phyloP scores from a whole-genome alignment of 2,888 invertebrate species.

The Ariolimax columbianus region DNA sequence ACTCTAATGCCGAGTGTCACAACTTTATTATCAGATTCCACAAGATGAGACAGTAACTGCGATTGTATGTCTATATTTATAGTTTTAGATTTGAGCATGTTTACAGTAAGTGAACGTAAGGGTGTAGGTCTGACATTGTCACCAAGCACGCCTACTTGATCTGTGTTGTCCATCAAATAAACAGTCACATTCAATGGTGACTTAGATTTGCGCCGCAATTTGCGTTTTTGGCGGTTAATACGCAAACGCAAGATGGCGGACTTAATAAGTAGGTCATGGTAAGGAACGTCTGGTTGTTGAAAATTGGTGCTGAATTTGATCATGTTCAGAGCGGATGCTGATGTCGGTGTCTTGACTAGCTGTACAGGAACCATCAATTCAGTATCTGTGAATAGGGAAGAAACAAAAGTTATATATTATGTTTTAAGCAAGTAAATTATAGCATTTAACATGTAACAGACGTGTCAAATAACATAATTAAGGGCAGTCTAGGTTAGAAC shows the following conservation, averaged over 20 bases:
- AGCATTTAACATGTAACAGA: too few relatives aligned
- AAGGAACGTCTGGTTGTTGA: slow-evolving; percentile 30
- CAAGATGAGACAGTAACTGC: slow-evolving; percentile 4
- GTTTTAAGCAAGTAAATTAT: too few relatives aligned
- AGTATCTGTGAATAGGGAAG: neutral
- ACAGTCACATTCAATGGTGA: neutral
- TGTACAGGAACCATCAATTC: neutral
- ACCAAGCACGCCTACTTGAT: neutral
- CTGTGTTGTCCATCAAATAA: neutral
- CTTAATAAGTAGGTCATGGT: slow-evolving; percentile 32
- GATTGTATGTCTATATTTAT: slow-evolving; percentile 10
- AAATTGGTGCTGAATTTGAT: slow-evolving; percentile 23
- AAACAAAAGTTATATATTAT: neutral
- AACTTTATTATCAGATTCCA: neutral
- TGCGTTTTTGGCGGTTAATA: slow-evolving; percentile 8
- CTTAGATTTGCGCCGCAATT: neutral
- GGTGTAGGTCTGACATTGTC: neutral
- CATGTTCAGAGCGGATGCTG: neutral
- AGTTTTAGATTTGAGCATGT: neutral
- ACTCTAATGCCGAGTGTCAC: neutral
- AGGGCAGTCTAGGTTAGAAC: too few relatives aligned
- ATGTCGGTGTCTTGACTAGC: neutral
- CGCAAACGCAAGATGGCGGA: slow-evolving; percentile 35
- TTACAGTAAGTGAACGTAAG: neutral
- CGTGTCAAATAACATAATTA: too few relatives aligned